These are phyloP conservation scores for Tinea trinotella DNA, from an alignment of 2,888 invertebrate genomes.

Conservation along the genomic window DNA sequence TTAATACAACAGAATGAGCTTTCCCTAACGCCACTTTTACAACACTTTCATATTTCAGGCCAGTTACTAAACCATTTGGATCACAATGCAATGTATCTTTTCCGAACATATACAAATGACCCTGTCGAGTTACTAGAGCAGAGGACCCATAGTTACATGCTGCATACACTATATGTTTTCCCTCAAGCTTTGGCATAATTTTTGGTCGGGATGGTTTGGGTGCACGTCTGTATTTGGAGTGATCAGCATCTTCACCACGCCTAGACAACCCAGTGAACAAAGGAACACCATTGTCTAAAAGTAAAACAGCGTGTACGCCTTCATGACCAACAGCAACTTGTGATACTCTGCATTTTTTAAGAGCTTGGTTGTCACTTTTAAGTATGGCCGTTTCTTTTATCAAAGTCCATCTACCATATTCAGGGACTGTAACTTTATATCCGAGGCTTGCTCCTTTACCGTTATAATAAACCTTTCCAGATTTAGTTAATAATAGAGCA, in stretches of 20 bases:
- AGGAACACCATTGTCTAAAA: slow-evolving; percentile 94
- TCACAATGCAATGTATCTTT: slow-evolving; percentile 93
- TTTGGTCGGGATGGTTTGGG: slow-evolving; percentile 94
- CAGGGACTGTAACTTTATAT: slow-evolving; percentile 76
- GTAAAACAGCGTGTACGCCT: slow-evolving; percentile 89
- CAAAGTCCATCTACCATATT: slow-evolving; percentile 75
- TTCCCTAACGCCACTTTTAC: slow-evolving; percentile 90
- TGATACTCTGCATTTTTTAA: slow-evolving; percentile 47
- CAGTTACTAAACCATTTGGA: slow-evolving; percentile 79
- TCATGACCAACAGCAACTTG: slow-evolving; percentile 92
- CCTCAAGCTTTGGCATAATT: slow-evolving; percentile 88
- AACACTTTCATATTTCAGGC: slow-evolving; percentile 80
- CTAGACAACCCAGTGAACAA: slow-evolving; percentile 86
- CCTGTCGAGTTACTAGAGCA: slow-evolving; percentile 91
- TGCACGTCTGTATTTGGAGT: slow-evolving; percentile 82
- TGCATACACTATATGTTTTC: slow-evolving; percentile 84
- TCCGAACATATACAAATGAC: slow-evolving; percentile 93
- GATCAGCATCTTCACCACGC: slow-evolving; percentile 95
- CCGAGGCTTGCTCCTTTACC: slow-evolving; percentile 91
- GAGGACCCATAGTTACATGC: slow-evolving; percentile 97
- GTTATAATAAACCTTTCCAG: slow-evolving; percentile 89
- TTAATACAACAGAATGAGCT: slow-evolving; percentile 94
- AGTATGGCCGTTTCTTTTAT: slow-evolving; percentile 64
- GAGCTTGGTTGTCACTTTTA: slow-evolving; percentile 45
- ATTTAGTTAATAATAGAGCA: slow-evolving; percentile 84